These are phyloP conservation scores for Orestias chungarensis DNA, from an alignment of 2,797 vertebrate genomes.

Conservation along the genomic window DNA sequence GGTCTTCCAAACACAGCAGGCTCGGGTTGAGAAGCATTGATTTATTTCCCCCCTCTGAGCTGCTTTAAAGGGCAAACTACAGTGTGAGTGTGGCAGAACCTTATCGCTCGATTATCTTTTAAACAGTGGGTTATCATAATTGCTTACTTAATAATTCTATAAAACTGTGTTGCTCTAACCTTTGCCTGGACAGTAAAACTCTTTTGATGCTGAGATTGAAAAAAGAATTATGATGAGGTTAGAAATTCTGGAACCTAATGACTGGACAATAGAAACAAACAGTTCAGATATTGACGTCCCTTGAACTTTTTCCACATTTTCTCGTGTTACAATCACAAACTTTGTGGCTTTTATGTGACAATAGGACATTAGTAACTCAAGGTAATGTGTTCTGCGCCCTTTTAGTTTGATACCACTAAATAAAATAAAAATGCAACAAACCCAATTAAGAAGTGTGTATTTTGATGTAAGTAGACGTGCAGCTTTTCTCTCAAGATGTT, in stretches of 20 bases:
- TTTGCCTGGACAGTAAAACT: conserved; percentile 79
- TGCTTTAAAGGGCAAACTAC: conserved; percentile 56
- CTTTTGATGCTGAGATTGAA: conserved; percentile 73
- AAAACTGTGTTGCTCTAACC: conserved; percentile 75
- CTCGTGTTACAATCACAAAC: neutral
- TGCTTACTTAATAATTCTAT: conserved; percentile 91
- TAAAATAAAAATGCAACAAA: conserved; percentile 1
- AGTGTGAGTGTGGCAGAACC: conserved; percentile 65
- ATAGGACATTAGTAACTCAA: too few species aligned
- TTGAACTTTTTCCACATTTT: neutral
- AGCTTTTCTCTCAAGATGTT: neutral
- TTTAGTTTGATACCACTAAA: neutral
- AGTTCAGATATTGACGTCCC: neutral
- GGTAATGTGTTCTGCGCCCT: neutral
- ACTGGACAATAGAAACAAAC: too few species aligned
- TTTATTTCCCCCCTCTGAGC: conserved; percentile 58
- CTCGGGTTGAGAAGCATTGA: conserved; percentile 58
- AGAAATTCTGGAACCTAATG: conserved; percentile 19
- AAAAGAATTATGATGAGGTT: conserved; percentile 40
- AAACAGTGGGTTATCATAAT: conserved; percentile 84
- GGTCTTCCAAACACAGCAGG: conserved; percentile 31
- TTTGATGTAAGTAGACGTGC: neutral
- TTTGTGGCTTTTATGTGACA: neutral
- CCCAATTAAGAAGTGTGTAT: neutral
- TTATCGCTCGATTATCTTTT: conserved; percentile 84